These are phyloP conservation scores for Euphydryas editha DNA, from an alignment of 2,888 invertebrate species.

Conservation along the genomic window DNA sequence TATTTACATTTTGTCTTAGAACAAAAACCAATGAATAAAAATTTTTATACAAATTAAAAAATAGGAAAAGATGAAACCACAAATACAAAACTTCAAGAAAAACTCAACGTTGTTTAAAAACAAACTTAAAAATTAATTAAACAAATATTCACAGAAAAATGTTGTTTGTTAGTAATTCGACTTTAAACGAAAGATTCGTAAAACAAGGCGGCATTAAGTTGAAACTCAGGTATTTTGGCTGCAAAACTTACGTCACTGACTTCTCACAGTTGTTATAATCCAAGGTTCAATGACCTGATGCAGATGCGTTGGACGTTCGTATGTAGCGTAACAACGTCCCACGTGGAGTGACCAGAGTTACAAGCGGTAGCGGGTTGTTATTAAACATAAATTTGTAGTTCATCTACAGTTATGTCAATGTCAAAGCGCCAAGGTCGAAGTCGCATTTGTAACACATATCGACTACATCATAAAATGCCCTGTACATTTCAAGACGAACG, in stretches of 20 bases:
- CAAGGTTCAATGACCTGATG: conserved; percentile 69
- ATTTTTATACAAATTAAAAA: not conserved
- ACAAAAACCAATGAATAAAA: not conserved
- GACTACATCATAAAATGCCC: too few relatives aligned
- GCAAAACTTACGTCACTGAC: conserved; percentile 70
- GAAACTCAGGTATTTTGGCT: conserved; percentile 55
- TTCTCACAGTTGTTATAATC: conserved; percentile 72
- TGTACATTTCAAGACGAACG: too few relatives aligned
- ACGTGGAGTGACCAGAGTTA: conserved; percentile 57
- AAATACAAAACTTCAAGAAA: not conserved
- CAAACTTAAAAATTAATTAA: conserved; percentile 9
- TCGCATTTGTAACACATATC: not conserved
- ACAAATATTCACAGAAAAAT: conserved; percentile 21
- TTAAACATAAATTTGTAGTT: not conserved
- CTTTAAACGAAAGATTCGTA: conserved; percentile 30
- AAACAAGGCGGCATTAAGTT: conserved; percentile 38
- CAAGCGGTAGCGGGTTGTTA: conserved; percentile 49
- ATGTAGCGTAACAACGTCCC: conserved; percentile 80
- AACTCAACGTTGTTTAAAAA: too few relatives aligned
- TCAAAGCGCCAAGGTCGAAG: too few relatives aligned
- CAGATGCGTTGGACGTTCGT: conserved; percentile 81
- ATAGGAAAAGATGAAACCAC: not conserved
- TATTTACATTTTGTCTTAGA: not conserved
- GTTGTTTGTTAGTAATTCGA: conserved; percentile 34
- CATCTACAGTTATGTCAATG: too few relatives aligned